Conservation (phyloP, 1,140 invertebrate species). For the Aphaenogaster rudis region DNA sequence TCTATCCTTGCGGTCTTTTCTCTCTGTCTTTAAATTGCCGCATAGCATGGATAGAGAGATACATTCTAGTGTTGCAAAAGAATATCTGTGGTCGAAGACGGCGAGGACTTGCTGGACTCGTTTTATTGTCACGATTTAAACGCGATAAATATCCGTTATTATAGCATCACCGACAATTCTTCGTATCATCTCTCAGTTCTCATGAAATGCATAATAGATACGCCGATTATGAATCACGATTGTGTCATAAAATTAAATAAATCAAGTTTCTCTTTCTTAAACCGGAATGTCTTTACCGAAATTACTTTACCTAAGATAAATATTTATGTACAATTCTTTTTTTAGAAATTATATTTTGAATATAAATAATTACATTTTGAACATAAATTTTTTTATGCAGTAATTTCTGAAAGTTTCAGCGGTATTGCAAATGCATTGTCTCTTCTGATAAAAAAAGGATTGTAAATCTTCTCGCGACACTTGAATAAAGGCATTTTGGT, state of each 20-base stretch:
- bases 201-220: background rate
- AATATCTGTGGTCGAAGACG: background rate
- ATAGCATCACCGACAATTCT: conserved; percentile 1
- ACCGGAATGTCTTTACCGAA: background rate
- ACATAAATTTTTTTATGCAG: background rate
- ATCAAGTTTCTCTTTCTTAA: background rate
- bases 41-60: background rate
- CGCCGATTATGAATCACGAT: background rate
- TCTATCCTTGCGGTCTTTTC: conserved; percentile 66
- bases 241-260: background rate
- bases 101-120: background rate
- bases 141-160: conserved; percentile 31
- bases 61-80: background rate
- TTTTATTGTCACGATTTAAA: conserved; percentile 19
- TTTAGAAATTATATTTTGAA: background rate
- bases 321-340: background rate
- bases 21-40: conserved; percentile 33
- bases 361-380: background rate
- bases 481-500: too few species aligned
- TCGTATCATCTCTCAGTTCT: background rate
- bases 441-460: background rate
- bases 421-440: background rate
- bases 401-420: background rate
- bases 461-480: background rate
- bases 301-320: background rate